Evolutionary conservation across 2,797 vertebrate species (phyloP), one percentile per base, ranked within the genome.

Genomic region (Poeciliopsis paucimaculata): DNA sequence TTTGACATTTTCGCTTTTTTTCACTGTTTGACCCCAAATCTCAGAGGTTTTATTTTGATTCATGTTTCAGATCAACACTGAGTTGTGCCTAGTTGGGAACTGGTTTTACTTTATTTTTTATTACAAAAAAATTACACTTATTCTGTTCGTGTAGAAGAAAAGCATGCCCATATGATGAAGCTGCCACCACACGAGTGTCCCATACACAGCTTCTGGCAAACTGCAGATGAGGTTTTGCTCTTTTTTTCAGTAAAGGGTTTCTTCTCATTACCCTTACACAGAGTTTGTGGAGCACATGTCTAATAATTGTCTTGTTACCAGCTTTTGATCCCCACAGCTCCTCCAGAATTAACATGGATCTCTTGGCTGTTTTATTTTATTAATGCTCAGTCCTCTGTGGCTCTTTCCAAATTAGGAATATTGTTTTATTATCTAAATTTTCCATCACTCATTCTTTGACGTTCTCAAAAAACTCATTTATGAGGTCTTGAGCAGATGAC

Each of bases 31-130:
- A 71, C 26, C 26, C 41, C 26, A 28, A 71, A 45, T 46, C 3
- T 71, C 13, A 71, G 26, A 45, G 7, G 45, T 46, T 71, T 71
- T 71, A 71, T 45, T 71, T 46, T 28, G 68, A 45, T 71, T 71
- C 43, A 28, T 71, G 68, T 46, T 28, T 16, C 15, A 71, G 26
- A 45, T 45, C 68, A 71, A 45, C 43, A 46, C n/a, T 46, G 28
- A 46, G 68, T 71, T 28, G n/a, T 18, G 13, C 13, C 7, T 18
- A 46, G 28, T 18, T 71, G 23, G n/a, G 41, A 71, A 71, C 26
- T 5, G 4, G 10, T 26, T 68, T 41, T 12, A 41, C 5, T 45
- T 28, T n/a, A 10, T 68, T 4, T 20, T 70, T 5, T 41, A 60
- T 28, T 34, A 71, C 12, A 46, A 71, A 12, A 1, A 39, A 43